Evolutionary conservation across 2,888 invertebrate genomes (phyloP).

Genomic region (Drosophila cracens): DNA sequence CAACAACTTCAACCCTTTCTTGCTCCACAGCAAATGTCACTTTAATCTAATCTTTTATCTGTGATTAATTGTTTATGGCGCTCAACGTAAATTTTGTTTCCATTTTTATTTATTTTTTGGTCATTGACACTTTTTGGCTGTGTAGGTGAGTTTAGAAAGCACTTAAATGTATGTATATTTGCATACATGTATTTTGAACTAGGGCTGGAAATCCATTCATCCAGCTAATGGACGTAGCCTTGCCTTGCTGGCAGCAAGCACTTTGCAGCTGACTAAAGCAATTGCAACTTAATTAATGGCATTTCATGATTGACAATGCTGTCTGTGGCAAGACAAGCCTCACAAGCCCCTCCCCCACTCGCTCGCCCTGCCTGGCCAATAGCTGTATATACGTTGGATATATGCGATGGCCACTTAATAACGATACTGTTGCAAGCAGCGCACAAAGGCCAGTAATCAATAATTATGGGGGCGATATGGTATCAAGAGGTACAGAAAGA

Average conservation of each 20-base stretch:
- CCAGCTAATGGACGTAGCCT: constrained; percentile 36
- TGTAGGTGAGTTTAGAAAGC: constrained; percentile 7
- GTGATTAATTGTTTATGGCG: constrained; percentile 51
- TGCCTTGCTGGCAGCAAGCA: constrained; percentile 18
- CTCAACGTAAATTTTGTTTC: constrained; percentile 12
- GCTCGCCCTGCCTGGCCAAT: not conserved
- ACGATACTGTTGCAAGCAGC: constrained; percentile 29
- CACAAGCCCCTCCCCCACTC: constrained; percentile 13
- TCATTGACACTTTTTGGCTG: not conserved
- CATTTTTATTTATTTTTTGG: constrained; percentile 8
- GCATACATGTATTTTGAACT: not conserved
- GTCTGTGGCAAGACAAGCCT: not conserved
- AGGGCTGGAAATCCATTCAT: not conserved
- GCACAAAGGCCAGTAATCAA: constrained; percentile 50
- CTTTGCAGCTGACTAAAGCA: constrained; percentile 37
- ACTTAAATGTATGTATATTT: constrained; percentile 4
- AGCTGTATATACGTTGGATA: constrained; percentile 5
- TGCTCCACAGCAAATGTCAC: constrained; percentile 15
- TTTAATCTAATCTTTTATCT: constrained; percentile 58
- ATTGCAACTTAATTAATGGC: constrained; percentile 54
- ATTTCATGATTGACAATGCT: constrained; percentile 51
- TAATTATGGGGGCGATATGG: constrained; percentile 45
- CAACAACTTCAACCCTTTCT: not conserved
- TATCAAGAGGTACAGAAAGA: constrained; percentile 3
- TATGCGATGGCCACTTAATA: constrained; percentile 41